Base-by-base conservation (phyloP, 2,113 vertebrate species). In the Alethe diademata region DNA sequence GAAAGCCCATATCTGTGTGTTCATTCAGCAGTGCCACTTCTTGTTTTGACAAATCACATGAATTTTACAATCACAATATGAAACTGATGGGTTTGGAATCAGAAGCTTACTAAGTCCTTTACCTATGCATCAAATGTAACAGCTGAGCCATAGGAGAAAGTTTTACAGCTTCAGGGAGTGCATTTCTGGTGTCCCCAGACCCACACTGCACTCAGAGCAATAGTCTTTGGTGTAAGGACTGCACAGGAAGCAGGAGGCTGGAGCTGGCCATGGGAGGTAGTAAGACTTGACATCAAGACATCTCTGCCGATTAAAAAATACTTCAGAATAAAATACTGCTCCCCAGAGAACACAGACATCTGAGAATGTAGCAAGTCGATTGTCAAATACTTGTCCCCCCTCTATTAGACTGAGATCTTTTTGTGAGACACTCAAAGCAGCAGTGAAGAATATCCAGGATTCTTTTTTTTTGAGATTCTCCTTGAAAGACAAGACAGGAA, bases 121-220 rank as follows among this genome's bases (percentile, higher is more conserved):
- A 26, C 18, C 12, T 56, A 28, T n/a, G 7, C 11, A 85, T 50
- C 26, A 42, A 14, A 19, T 35, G 3, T 54, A 54, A 50, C 5
- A 65, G 10, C 13, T 64, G 40, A 29, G 28, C 8, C 6, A 4
- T 0, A 69, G 33, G 12, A 47, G 17, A 43, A 90, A 79, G 47
- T 1, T 9, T 83, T 24, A 8, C 19, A 29, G 12, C 5, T 56
- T 5, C 3, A 26, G 24, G 24, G 72, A 40, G 1, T 6, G 18
- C 8, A 29, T 19, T 56, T 26, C 26, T 76, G 40, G 7, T 29
- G 65, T 65, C 16, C 19, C 6, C 35, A 71, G 12, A 51, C 2
- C 11, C 24, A 13, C 1, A 0, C 31, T 86, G 33, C 26, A 36
- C 36, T 76, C 0, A 0, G 22, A 51, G 22, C 20, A 42, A 26